These are phyloP conservation scores for Muscicapa striata DNA, from an alignment of 2,797 vertebrate genomes.

Conservation along the genomic window DNA sequence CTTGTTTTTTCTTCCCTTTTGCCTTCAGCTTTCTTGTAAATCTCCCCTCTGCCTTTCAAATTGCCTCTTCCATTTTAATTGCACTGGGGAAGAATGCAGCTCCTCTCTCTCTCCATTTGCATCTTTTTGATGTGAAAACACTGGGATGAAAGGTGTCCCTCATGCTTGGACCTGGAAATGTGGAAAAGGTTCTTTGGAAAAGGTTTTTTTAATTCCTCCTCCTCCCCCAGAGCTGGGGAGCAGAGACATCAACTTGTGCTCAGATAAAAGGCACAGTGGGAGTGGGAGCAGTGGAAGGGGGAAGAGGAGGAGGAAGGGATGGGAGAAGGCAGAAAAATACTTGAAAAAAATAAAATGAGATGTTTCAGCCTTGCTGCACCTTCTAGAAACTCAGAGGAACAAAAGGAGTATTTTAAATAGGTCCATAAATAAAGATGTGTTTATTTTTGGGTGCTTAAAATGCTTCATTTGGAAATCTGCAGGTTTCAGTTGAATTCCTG, in stretches of 20 bases:
- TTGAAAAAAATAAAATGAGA: neutral
- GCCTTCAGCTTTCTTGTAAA: neutral
- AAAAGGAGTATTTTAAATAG: neutral
- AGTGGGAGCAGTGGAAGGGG: neutral
- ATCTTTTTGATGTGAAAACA: slow-evolving; percentile 30
- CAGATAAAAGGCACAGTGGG: neutral
- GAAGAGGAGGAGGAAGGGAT: neutral
- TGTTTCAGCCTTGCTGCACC: neutral
- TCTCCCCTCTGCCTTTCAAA: neutral
- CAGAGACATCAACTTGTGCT: neutral
- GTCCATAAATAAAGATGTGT: accelerated
- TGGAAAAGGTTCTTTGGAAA: neutral
- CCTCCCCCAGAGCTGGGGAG: neutral
- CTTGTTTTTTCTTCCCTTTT: neutral
- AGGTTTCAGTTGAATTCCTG: neutral
- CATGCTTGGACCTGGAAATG: neutral
- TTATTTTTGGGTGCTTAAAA: neutral
- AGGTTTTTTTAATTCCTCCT: neutral
- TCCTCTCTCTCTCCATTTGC: neutral
- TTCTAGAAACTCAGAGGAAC: neutral
- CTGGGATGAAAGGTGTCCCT: neutral
- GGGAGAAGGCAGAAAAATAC: neutral
- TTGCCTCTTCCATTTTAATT: neutral
- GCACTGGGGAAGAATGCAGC: neutral
- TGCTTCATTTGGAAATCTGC: neutral